Conservation (phyloP, 2,888 invertebrate genomes). For the Phrixothrix hirtus region DNA sequence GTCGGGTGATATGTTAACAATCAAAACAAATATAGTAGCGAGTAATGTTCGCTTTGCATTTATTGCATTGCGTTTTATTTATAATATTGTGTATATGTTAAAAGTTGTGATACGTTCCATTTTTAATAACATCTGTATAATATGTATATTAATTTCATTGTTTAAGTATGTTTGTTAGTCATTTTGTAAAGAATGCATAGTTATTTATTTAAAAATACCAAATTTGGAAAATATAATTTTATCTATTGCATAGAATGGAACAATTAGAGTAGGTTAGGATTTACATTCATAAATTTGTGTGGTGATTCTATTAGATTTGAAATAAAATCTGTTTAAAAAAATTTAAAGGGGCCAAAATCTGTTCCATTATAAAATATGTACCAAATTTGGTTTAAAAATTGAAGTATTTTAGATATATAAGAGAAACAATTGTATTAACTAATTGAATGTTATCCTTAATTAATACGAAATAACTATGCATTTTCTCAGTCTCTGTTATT, state of each 20-base stretch:
- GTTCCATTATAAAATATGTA: neutral
- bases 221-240: too few relatives aligned
- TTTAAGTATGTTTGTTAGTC: slow-evolving; percentile 19
- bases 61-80: slow-evolving; percentile 21
- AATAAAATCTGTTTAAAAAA: too few relatives aligned
- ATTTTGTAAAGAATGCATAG: slow-evolving; percentile 28
- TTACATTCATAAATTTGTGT: too few relatives aligned
- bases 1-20: slow-evolving; percentile 25
- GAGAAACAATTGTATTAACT: too few relatives aligned
- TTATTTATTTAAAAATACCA: slow-evolving; percentile 10
- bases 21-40: slow-evolving; percentile 21
- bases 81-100: slow-evolving; percentile 24
- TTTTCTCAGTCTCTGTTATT: slow-evolving; percentile 17
- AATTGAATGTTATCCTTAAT: too few relatives aligned
- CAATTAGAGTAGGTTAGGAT: too few relatives aligned
- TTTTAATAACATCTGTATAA: slow-evolving; percentile 26
- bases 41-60: slow-evolving; percentile 23
- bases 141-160: slow-evolving; percentile 21
- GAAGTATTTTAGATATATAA: too few relatives aligned
- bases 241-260: too few relatives aligned
- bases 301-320: too few relatives aligned
- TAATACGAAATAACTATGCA: slow-evolving; percentile 29
- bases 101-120: slow-evolving; percentile 31
- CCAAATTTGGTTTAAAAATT: slow-evolving; percentile 1
- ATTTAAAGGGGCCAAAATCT: neutral